phyloP scores from a whole-genome alignment of 2,113 vertebrate genomes.

The Herpetotheres cachinnans region DNA sequence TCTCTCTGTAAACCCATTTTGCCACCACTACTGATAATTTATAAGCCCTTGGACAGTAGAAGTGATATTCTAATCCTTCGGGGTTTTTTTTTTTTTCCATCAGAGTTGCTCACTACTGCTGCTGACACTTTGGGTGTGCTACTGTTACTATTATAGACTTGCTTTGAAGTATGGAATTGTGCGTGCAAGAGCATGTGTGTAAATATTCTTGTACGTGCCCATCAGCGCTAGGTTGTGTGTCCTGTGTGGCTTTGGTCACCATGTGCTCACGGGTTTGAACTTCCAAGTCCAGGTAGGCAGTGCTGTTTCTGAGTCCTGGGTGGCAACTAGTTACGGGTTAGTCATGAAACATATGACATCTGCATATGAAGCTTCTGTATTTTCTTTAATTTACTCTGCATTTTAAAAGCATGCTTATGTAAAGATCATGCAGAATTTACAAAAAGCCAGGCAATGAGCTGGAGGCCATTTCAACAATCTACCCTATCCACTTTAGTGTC shows the following conservation, averaged over 20 bases:
- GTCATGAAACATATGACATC: not conserved
- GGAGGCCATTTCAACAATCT: not conserved
- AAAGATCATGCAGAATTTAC: not conserved
- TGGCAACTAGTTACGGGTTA: not conserved
- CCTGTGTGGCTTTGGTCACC: not conserved
- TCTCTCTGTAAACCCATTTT: not conserved
- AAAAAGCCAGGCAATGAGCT: not conserved
- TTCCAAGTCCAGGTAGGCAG: not conserved
- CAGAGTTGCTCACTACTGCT: not conserved
- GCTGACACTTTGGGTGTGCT: not conserved
- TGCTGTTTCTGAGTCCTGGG: not conserved
- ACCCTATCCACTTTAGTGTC: not conserved
- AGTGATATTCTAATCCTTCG: not conserved
- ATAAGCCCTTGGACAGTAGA: not conserved
- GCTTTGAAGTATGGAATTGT: not conserved
- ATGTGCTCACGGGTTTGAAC: not conserved
- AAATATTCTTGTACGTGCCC: not conserved
- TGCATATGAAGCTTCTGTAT: not conserved
- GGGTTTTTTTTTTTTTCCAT: not conserved
- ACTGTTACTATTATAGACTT: not conserved
- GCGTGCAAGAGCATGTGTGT: accelerated
- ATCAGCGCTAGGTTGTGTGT: accelerated
- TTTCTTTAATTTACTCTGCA: not conserved
- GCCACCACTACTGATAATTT: not conserved
- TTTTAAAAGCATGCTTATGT: not conserved